Evolutionary conservation across 2,888 invertebrate genomes (phyloP), one percentile per base, ranked within the genome.

Genomic region (Ennomos quercinarius): DNA sequence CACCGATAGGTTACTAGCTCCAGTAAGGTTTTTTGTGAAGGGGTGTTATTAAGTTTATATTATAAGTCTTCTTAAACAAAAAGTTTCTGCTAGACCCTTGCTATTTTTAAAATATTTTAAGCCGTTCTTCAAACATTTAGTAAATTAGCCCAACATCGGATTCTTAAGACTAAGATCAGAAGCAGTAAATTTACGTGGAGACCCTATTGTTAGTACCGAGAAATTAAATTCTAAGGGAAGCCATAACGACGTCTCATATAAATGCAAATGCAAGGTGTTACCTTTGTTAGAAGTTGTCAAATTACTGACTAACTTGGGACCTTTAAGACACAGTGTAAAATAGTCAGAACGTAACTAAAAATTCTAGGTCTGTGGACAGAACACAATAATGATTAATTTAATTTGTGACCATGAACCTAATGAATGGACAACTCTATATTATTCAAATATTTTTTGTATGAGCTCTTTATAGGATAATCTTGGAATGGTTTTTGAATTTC

Each of bases 211-310:
- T 42, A 44, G 27, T 34, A 47, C 39, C 47, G 27, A 59, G 45
- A 56, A 60, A 61, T 61, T 61, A 48, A 61, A 61, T 55, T 56
- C 55, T 11, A 47, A 38, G 36, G 60, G 43, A 61, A 56, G 55
- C 50, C 55, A 46, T 61, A 51, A 61, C 51, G 44, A 42, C 42
- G 10, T 44, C 60, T 55, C 55, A 55, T 60, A 61, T 61, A 61
- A 61, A 61, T 61, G 60, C 60, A 74, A 78, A 77, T 77, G 68
- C 67, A 64, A 61, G 65, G 70, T 67, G 67, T 50, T 64, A 66
- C 73, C 77, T 73, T 74, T 74, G 76, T 78, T 73, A 65, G 69
- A 80, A 80, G 76, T 79, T 80, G 74, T 72, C 72, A 75, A 77
- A 77, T 77, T 79, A 73, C 72, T 68, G 59, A 9, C 51, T 59